phyloP scores from a whole-genome alignment of 2,113 vertebrate species.

The Melospiza melodia region DNA sequence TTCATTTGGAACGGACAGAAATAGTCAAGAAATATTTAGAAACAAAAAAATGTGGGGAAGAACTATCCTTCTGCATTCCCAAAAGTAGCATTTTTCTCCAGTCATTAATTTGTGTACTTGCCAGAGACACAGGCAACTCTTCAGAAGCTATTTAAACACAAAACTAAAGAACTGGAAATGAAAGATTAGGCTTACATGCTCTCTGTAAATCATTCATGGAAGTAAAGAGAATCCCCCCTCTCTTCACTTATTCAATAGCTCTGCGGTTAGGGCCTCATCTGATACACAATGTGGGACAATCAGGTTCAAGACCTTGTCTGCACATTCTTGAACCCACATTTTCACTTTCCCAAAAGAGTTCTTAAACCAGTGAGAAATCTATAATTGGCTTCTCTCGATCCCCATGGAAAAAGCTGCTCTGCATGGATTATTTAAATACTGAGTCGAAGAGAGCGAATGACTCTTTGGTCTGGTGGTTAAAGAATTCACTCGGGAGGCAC shows the following conservation, averaged over 20 bases:
- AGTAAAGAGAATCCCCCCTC: constrained; percentile 16
- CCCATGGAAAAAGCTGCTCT: constrained; percentile 47
- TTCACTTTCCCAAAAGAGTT: constrained; percentile 40
- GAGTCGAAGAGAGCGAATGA: constrained; percentile 29
- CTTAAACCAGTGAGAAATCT: constrained; percentile 40
- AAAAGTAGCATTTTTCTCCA: background rate
- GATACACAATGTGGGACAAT: constrained; percentile 43
- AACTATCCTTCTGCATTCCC: background rate
- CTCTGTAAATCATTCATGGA: constrained; percentile 44
- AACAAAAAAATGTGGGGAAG: background rate
- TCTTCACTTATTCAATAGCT: constrained; percentile 51
- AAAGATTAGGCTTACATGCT: background rate
- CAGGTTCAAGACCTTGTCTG: constrained; percentile 42
- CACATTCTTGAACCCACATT: constrained; percentile 27
- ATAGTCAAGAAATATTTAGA: background rate
- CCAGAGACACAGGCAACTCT: background rate
- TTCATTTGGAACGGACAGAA: background rate
- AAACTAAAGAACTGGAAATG: constrained; percentile 10
- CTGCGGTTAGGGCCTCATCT: background rate
- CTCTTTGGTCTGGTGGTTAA: constrained; percentile 34
- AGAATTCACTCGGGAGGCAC: background rate
- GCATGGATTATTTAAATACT: constrained; percentile 60
- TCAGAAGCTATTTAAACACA: constrained; percentile 15
- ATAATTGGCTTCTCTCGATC: constrained; percentile 14
- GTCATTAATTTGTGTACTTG: background rate